Conservation (phyloP, 2,888 invertebrate species). For the Drosophila gaucha region DNA sequence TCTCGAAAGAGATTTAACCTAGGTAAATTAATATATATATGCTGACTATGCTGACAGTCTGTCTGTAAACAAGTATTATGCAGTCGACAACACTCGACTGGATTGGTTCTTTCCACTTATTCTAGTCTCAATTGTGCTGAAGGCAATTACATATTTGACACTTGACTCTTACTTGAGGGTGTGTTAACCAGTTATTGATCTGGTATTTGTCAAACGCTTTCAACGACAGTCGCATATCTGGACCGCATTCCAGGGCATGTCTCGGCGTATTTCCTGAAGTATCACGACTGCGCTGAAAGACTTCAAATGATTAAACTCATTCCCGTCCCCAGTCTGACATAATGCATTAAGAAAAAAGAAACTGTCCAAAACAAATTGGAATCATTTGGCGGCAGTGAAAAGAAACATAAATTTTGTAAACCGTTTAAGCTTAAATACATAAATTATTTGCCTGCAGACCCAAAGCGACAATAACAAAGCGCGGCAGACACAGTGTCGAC, state of each 20-base stretch:
- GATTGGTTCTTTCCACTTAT: not conserved
- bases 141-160: constrained; percentile 47
- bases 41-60: too few relatives aligned
- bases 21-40: not conserved
- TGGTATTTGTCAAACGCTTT: constrained; percentile 50
- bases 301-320: not conserved
- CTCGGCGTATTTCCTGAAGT: constrained; percentile 34
- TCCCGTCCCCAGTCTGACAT: constrained; percentile 37
- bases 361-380: constrained; percentile 40
- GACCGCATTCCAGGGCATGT: constrained; percentile 49
- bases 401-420: constrained; percentile 69
- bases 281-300: constrained; percentile 6
- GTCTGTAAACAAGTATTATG: too few relatives aligned
- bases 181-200: constrained; percentile 41
- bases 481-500: constrained; percentile 22
- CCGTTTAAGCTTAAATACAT: constrained; percentile 47
- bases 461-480: constrained; percentile 24
- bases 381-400: constrained; percentile 43
- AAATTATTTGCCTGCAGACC: constrained; percentile 25
- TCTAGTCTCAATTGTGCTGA: constrained; percentile 55
- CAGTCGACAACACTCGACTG: not conserved
- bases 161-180: constrained; percentile 49
- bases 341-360: constrained; percentile 24
- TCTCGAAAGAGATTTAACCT: too few relatives aligned
- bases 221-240: constrained; percentile 22